A percentile compares a stretch with the other conserved stretches of the same genome.
Evolutionary conservation across 2,113 vertebrate genomes (phyloP).

Genomic region (Callocephalon fimbriatum): DNA sequence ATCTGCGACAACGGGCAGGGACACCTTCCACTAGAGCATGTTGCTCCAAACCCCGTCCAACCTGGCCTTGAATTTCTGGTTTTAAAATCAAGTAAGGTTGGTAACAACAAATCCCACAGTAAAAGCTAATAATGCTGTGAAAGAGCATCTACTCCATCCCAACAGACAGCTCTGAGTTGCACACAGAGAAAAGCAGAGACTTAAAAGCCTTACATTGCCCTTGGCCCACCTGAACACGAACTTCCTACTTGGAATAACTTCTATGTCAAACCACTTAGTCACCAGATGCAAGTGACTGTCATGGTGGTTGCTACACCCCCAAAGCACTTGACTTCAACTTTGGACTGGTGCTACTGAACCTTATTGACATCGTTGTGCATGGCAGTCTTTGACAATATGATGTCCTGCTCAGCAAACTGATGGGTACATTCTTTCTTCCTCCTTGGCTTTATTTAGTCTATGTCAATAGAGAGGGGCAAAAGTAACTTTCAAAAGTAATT

Average conservation of each 20-base stretch:
- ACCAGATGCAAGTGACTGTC: not conserved
- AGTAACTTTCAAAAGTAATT: not conserved
- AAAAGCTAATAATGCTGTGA: not conserved
- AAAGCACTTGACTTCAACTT: not conserved
- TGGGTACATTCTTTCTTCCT: not conserved
- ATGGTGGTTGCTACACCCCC: not conserved
- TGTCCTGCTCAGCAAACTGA: not conserved
- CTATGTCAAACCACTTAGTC: not conserved
- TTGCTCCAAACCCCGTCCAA: too few species aligned
- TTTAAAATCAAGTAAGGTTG: not conserved
- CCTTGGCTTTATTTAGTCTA: not conserved
- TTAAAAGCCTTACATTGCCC: not conserved
- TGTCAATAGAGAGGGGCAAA: not conserved
- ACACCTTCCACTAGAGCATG: too few species aligned
- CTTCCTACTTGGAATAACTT: not conserved
- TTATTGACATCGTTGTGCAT: not conserved
- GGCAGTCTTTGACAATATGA: not conserved
- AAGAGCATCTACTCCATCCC: not conserved
- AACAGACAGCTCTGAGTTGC: not conserved
- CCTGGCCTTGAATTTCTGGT: too few species aligned
- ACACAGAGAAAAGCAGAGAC: not conserved
- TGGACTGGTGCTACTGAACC: not conserved
- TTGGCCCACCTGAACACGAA: rapidly evolving
- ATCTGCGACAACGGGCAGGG: too few species aligned
- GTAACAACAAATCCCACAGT: not conserved